Conservation (phyloP, 2,113 vertebrate genomes). For the Echinops telfairi region DNA sequence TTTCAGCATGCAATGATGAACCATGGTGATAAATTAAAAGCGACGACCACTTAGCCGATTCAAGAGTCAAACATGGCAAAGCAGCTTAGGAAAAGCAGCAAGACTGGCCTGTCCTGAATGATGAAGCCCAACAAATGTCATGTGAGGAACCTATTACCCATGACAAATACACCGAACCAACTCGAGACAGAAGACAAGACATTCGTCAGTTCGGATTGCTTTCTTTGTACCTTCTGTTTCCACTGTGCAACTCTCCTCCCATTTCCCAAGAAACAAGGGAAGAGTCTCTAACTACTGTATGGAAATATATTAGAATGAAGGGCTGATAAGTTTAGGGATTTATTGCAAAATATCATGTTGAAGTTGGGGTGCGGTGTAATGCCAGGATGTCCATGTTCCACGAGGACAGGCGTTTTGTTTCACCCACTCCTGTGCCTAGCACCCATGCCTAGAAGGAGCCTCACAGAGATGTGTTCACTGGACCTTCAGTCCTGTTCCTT, state of each 20-base stretch:
- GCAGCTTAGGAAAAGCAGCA: background rate
- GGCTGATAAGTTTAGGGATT: background rate
- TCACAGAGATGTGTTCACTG: slow-evolving; percentile 26
- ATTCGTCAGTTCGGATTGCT: slow-evolving; percentile 17
- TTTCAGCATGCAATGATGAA: background rate
- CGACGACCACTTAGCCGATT: background rate
- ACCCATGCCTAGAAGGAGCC: background rate
- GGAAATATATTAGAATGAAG: slow-evolving; percentile 1
- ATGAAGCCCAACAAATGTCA: background rate
- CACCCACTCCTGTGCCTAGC: background rate
- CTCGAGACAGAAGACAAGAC: background rate
- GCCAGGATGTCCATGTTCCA: background rate
- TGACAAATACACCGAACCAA: background rate
- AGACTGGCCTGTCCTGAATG: background rate
- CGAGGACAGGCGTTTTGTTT: slow-evolving; percentile 9
- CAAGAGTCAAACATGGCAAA: slow-evolving; percentile 32
- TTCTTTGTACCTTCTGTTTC: slow-evolving; percentile 47
- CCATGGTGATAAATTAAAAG: background rate
- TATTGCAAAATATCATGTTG: slow-evolving; percentile 36
- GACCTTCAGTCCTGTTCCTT: slow-evolving; percentile 56
- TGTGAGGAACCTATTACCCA: background rate
- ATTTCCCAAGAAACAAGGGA: background rate
- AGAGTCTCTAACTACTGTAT: background rate
- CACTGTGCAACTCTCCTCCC: background rate
- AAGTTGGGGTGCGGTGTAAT: background rate